phyloP scores from a whole-genome alignment of 1,140 invertebrate species.

The Tenebrio molitor region DNA sequence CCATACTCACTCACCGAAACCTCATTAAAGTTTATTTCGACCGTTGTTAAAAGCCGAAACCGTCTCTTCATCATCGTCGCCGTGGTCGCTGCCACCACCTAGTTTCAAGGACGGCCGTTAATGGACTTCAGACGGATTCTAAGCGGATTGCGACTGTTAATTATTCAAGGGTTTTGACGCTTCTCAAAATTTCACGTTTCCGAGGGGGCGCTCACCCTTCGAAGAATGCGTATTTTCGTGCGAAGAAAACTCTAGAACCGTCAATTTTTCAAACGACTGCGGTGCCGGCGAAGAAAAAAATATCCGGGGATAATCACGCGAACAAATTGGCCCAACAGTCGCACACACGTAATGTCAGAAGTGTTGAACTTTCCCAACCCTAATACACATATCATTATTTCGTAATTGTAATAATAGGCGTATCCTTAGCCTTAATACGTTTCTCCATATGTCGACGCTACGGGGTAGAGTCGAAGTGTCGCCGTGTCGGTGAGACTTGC shows the following conservation, averaged over 20 bases:
- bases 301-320: not conserved
- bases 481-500: not conserved
- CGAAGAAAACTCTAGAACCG: too few relatives aligned
- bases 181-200: not conserved
- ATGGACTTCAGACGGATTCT: not conserved
- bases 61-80: not conserved
- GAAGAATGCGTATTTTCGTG: too few relatives aligned
- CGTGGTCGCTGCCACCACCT: not conserved
- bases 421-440: constrained; percentile 45
- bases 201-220: too few relatives aligned
- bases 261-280: not conserved
- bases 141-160: constrained; percentile 4
- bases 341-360: constrained; percentile 1
- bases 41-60: constrained; percentile 10
- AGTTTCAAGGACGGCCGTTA: not conserved
- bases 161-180: not conserved
- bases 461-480: not conserved
- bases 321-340: constrained; percentile 16
- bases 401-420: constrained; percentile 50
- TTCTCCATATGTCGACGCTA: constrained; percentile 10
- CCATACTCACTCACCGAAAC: constrained; percentile 42
- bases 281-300: not conserved
- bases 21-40: constrained; percentile 41
- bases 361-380: constrained; percentile 41
- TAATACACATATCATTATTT: constrained; percentile 48